These are phyloP conservation scores for Calypte anna DNA, from an alignment of 2,113 vertebrate genomes.

Conservation along the genomic window DNA sequence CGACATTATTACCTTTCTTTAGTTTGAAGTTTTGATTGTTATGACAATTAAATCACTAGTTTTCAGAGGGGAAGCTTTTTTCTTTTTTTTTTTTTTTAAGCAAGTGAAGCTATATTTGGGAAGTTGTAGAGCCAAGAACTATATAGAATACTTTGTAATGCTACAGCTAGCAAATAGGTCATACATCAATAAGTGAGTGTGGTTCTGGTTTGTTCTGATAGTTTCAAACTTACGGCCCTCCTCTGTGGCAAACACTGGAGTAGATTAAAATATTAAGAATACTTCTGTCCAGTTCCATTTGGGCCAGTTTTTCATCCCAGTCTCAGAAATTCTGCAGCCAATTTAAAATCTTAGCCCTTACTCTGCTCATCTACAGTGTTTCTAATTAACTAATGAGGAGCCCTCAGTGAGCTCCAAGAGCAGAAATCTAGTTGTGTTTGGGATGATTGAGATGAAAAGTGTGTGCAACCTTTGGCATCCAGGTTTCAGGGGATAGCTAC, in stretches of 20 bases:
- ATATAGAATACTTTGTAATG: not conserved
- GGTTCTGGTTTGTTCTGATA: not conserved
- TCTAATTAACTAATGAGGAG: not conserved
- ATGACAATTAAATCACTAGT: not conserved
- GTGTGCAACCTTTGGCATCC: not conserved
- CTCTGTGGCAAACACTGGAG: too few relatives aligned
- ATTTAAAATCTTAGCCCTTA: not conserved
- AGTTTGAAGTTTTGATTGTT: not conserved
- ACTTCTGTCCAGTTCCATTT: not conserved
- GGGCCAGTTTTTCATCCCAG: not conserved
- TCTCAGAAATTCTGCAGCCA: not conserved
- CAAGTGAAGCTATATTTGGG: rapidly evolving
- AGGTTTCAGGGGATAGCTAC: not conserved
- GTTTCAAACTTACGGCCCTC: not conserved
- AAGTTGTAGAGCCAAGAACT: not conserved
- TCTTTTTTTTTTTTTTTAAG: not conserved
- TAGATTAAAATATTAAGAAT: too few relatives aligned
- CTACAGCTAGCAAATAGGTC: not conserved
- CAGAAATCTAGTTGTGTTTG: not conserved
- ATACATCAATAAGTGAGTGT: not conserved
- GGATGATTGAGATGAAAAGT: not conserved
- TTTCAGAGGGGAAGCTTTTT: not conserved
- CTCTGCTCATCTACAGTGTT: not conserved
- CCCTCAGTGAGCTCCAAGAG: not conserved
- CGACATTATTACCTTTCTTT: not conserved